These are phyloP conservation scores for Cheilosia scutellata DNA, from an alignment of 2,888 invertebrate genomes.

Conservation along the genomic window DNA sequence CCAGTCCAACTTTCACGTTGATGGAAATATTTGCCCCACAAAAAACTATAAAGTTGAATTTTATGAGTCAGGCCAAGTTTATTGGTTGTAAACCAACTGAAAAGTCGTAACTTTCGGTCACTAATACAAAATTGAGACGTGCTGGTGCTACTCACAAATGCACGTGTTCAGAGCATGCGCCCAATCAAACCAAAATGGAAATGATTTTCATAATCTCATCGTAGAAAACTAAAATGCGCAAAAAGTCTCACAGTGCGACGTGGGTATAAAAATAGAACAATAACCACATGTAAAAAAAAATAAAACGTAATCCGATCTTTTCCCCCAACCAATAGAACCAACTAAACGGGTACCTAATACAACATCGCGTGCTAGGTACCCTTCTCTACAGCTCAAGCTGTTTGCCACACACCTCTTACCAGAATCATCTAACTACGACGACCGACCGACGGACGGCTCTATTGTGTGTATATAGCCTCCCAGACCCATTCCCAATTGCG, in stretches of 20 bases:
- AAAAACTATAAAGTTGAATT: no score
- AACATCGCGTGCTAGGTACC: constrained; percentile 36
- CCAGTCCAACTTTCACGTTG: no score
- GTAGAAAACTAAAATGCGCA: constrained; percentile 41
- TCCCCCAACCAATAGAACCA: constrained; percentile 12
- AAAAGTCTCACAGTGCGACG: constrained; percentile 33
- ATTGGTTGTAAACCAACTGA: background rate
- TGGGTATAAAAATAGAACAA: constrained; percentile 60
- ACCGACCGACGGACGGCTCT: background rate
- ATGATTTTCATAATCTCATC: constrained; percentile 3
- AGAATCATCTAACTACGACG: background rate
- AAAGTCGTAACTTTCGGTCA: background rate
- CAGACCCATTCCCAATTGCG: background rate
- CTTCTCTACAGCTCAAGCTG: background rate
- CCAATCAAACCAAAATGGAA: constrained; percentile 17
- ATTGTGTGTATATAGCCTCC: constrained; percentile 5
- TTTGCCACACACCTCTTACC: constrained; percentile 1
- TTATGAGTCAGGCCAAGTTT: no score
- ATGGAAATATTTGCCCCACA: no score
- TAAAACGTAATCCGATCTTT: constrained; percentile 30
- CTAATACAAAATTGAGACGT: background rate
- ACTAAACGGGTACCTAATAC: constrained; percentile 5
- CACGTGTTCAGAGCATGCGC: constrained; percentile 23
- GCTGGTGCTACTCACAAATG: background rate
- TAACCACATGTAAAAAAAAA: constrained; percentile 35